Conservation (phyloP, 2,113 vertebrate genomes). For the Rhagologus leucostigma region DNA sequence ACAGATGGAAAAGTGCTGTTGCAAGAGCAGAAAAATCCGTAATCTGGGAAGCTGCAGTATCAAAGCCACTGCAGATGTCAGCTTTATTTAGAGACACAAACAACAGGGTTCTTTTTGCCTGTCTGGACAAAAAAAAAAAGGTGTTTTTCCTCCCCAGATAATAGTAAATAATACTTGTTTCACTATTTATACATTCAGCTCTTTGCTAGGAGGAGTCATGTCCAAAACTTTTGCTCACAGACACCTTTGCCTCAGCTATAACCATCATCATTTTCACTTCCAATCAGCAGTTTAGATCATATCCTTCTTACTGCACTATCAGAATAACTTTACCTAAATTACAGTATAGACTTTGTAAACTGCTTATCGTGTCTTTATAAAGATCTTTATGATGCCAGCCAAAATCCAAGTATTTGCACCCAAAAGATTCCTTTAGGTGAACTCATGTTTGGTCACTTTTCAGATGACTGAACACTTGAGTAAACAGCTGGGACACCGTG, state of each 20-base stretch:
- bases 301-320: neutral
- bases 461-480: constrained; percentile 21
- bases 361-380: neutral
- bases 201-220: neutral
- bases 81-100: neutral
- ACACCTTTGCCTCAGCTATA: neutral
- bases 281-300: neutral
- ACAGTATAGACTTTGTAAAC: constrained; percentile 27
- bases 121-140: neutral
- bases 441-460: constrained; percentile 44
- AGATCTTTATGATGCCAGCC: neutral
- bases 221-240: neutral
- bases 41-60: neutral
- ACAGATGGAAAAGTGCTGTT: neutral
- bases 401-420: constrained; percentile 1
- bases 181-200: neutral
- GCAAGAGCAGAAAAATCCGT: neutral
- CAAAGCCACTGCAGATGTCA: neutral
- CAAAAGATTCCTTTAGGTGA: constrained; percentile 23
- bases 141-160: neutral
- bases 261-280: neutral
- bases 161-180: neutral
- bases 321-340: constrained; percentile 33
- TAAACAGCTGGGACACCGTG: neutral
- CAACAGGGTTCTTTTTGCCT: neutral